Evolutionary conservation across 2,797 vertebrate species (phyloP).

Genomic region (Thripadectes ignobilis): DNA sequence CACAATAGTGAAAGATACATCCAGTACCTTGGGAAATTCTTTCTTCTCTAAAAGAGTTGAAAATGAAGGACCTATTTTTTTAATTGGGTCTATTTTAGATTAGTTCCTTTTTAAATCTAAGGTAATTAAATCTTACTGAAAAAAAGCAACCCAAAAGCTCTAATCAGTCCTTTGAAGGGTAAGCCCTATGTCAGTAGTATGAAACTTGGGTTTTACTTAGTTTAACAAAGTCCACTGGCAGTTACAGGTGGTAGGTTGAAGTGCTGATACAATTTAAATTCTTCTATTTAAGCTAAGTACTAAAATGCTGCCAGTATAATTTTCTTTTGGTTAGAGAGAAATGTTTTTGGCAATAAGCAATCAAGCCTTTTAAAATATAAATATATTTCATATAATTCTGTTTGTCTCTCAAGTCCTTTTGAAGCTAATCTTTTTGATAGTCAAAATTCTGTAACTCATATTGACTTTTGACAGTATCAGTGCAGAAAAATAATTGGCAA

Average conservation of each 20-base stretch:
- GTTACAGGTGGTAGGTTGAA: background rate
- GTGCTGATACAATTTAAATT: background rate
- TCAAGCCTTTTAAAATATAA: background rate
- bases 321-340: background rate
- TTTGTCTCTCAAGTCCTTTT: background rate
- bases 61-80: background rate
- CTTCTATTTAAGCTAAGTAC: background rate
- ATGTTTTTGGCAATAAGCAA: background rate
- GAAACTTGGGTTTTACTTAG: background rate
- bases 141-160: background rate
- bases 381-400: background rate
- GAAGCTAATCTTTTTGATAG: background rate
- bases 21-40: background rate
- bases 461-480: background rate
- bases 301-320: background rate
- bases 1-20: background rate
- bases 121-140: background rate
- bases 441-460: background rate
- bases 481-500: background rate
- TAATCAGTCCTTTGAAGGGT: background rate
- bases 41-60: background rate
- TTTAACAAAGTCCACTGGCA: background rate
- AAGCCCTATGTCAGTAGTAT: background rate
- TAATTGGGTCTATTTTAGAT: background rate
- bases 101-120: background rate